Evolutionary conservation across 2,797 vertebrate genomes (phyloP).

Genomic region (Paramormyrops hopkinsi): DNA sequence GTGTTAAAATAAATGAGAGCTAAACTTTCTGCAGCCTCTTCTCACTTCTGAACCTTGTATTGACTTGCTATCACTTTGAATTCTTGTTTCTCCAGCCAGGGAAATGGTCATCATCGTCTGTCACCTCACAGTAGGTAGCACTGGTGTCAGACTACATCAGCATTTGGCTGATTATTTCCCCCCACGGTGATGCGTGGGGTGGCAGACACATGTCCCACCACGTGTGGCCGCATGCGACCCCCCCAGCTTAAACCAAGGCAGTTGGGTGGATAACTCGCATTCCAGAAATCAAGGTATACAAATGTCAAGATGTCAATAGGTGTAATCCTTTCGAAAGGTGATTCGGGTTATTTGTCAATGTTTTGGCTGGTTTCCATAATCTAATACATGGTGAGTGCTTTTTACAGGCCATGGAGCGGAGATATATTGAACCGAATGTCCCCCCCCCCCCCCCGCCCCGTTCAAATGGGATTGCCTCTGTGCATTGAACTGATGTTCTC

Average conservation of each 20-base stretch:
- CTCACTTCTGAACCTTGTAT: neutral
- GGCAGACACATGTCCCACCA: neutral
- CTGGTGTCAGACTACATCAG: neutral
- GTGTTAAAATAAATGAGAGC: neutral
- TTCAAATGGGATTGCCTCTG: constrained; percentile 33
- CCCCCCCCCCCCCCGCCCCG: neutral
- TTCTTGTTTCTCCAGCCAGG: neutral
- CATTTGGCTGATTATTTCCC: neutral
- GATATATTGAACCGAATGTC: constrained; percentile 11
- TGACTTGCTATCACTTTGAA: neutral
- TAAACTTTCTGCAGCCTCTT: neutral
- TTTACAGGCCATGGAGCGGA: constrained; percentile 17
- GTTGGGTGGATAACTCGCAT: constrained; percentile 24
- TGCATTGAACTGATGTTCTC: constrained; percentile 29
- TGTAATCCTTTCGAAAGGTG: constrained; percentile 39
- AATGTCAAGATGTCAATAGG: constrained; percentile 28
- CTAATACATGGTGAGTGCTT: constrained; percentile 39
- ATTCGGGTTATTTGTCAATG: constrained; percentile 35
- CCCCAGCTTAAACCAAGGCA: constrained; percentile 25
- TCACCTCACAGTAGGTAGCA: neutral
- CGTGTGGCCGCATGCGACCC: neutral
- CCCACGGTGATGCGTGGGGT: neutral
- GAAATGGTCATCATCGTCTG: neutral
- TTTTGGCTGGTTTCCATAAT: constrained; percentile 39
- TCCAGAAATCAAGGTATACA: constrained; percentile 33